Evolutionary conservation across 2,113 vertebrate species (phyloP), one percentile per base, ranked within the genome.

Genomic region (Emydura subglobosa): DNA sequence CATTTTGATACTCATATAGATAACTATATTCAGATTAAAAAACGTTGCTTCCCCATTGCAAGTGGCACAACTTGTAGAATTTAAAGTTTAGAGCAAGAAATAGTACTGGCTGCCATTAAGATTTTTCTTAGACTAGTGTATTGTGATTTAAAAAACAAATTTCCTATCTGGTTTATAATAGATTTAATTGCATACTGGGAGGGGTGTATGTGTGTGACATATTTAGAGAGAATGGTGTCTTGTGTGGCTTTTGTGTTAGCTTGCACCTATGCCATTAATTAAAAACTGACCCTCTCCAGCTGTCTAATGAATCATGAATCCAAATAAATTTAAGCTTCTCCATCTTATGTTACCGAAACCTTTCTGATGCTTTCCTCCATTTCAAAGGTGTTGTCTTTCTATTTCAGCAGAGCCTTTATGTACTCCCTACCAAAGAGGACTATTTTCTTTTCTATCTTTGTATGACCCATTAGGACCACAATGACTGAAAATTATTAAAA

Each of bases 71-170:
- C 59, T 86, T 44, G 42, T 5, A 3, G 2, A 29, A 4, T 39
- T 61, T 55, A 85, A 83, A 51, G 31, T 50, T 54, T 31, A 61
- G 79, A 74, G 79, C 61, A 68, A 79, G 83, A 68, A 91, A 39
- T 17, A 17, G 12, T 29, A 87, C 29, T 49, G 29, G 44, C 49
- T 79, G 2, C 29, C 57, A 4, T 11, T 49, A 14, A 83, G 82
- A 14, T 3, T 57, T 6, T n/a, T 42, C 51, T 68, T 88, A 24
- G 57, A 78, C 0, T 1, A 10, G 53, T 42, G 14, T 24, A 24
- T 79, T 53, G 42, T 59, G 49, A 14, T 68, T 72, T 82, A 76
- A 55, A 78, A 86, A 79, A 85, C 10, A 57, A 85, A 53, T 11
- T 2, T n/a, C 34, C 42, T 51, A 8, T 81, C 76, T 47, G 61